A percentile compares a stretch with the other conserved stretches of the same genome.
These are phyloP conservation scores for Melanostoma scalare DNA, from an alignment of 2,888 invertebrate genomes.

Conservation along the genomic window DNA sequence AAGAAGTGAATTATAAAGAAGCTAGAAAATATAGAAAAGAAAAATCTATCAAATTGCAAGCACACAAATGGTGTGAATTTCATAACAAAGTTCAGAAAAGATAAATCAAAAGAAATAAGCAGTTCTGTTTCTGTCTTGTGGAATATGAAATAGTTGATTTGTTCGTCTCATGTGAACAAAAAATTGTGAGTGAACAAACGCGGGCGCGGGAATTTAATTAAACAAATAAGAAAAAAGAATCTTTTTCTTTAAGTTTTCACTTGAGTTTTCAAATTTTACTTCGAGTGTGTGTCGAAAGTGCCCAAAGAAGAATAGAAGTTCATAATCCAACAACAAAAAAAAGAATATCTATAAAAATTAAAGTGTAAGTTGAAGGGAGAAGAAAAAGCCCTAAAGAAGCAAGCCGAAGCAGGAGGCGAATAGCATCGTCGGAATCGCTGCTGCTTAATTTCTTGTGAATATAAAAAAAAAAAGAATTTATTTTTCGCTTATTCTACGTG, in stretches of 20 bases:
- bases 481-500: conserved; percentile 19
- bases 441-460: conserved; percentile 32
- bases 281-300: not conserved
- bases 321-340: conserved; percentile 6
- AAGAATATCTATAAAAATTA: conserved; percentile 27
- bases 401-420: conserved; percentile 38
- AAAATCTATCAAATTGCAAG: conserved; percentile 26
- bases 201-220: conserved; percentile 44
- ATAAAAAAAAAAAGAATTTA: conserved; percentile 20
- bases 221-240: conserved; percentile 6
- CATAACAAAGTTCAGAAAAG: conserved; percentile 2
- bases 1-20: conserved; percentile 5
- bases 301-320: conserved; percentile 33
- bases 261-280: conserved; percentile 20
- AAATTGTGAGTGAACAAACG: conserved; percentile 13
- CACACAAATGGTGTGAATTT: conserved; percentile 21
- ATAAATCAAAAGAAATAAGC: conserved; percentile 27
- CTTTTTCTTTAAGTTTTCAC: conserved; percentile 34
- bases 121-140: not conserved
- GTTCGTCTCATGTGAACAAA: conserved; percentile 9
- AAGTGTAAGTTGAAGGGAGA: conserved; percentile 53
- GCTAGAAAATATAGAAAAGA: conserved; percentile 30
- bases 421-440: conserved; percentile 19
- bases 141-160: conserved; percentile 8
- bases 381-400: conserved; percentile 23